Conservation (phyloP, 2,797 vertebrate species). For the Anomalospiza imberbis region DNA sequence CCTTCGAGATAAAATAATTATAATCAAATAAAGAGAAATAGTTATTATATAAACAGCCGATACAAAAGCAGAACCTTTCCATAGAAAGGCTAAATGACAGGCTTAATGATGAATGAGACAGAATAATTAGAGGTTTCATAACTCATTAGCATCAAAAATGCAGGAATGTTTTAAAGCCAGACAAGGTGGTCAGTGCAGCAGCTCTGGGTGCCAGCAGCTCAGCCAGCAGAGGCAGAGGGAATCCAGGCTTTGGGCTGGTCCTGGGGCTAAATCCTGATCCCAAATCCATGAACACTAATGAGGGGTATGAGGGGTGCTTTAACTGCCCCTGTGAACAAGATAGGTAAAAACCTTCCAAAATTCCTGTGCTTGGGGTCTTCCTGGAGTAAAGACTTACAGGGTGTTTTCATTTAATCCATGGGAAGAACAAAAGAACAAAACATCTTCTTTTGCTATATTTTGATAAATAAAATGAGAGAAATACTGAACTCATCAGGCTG, state of each 20-base stretch:
- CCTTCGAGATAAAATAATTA: background rate
- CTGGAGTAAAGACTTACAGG: background rate
- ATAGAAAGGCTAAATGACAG: background rate
- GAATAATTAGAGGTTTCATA: conserved; percentile 20
- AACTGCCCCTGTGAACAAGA: background rate
- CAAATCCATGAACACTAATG: too few relatives aligned
- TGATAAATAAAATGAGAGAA: background rate
- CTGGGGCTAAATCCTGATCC: background rate
- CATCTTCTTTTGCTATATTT: background rate
- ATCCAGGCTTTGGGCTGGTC: background rate
- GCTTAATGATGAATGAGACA: background rate
- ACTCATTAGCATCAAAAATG: conserved; percentile 6
- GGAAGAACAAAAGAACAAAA: background rate
- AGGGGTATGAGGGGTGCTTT: background rate
- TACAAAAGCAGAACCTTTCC: background rate
- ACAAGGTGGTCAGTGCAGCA: background rate
- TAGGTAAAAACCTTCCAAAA: background rate
- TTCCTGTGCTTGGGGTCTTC: background rate
- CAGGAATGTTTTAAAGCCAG: background rate
- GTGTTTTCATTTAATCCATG: background rate
- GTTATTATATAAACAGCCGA: background rate
- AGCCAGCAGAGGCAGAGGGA: background rate
- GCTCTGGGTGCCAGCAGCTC: background rate
- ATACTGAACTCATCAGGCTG: background rate
- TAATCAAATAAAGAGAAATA: background rate